Conservation (phyloP, 2,888 invertebrate genomes). For the Tiliacea aurago region DNA sequence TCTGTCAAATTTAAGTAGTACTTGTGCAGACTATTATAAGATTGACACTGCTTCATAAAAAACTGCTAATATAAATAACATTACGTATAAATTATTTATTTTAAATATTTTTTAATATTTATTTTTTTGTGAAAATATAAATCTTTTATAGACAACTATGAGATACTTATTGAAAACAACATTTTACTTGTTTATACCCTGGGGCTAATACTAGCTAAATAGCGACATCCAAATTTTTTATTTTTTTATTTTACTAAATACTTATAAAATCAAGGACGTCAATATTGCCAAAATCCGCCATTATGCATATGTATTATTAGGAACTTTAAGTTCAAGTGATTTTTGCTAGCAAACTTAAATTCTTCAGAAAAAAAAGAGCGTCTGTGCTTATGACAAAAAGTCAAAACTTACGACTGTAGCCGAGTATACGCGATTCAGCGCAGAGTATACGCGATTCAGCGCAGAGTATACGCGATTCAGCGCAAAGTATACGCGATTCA, state of each 20-base stretch:
- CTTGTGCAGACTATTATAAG: too few species aligned
- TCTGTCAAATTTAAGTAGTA: too few species aligned
- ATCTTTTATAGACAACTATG: constrained; percentile 18
- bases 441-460: too few species aligned
- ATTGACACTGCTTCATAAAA: neutral
- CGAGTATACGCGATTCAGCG: too few species aligned
- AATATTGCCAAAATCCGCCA: constrained; percentile 12
- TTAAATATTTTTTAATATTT: neutral
- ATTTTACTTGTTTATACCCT: constrained; percentile 1
- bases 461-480: too few species aligned
- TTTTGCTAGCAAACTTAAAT: constrained; percentile 15
- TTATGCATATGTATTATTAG: neutral
- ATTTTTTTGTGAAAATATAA: constrained; percentile 31
- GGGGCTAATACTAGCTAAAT: neutral
- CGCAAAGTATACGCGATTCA: too few species aligned
- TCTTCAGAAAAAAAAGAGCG: neutral
- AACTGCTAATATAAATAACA: neutral
- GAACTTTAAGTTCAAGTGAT: constrained; percentile 27
- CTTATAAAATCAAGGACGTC: neutral
- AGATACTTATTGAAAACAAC: constrained; percentile 30
- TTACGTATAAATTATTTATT: neutral
- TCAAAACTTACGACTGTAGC: too few species aligned
- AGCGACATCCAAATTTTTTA: constrained; percentile 3
- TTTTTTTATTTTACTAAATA: neutral
- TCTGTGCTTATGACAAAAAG: too few species aligned